phyloP scores from a whole-genome alignment of 23 tunicate genomes.

The Trididemnum miniatum region DNA sequence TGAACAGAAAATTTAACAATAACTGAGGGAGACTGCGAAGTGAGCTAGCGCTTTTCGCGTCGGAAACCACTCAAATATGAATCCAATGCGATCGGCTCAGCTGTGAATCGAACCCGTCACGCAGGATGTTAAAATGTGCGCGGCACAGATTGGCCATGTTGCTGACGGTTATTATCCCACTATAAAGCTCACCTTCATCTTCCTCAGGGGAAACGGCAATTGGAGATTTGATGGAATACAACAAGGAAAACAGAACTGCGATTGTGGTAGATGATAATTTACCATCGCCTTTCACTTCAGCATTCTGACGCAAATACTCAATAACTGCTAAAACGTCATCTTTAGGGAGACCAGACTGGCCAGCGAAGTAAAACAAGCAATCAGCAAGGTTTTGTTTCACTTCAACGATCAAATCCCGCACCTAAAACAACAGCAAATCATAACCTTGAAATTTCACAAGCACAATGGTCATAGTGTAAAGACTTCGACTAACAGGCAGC shows the following conservation, averaged over 20 bases:
- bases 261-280: constrained; percentile 43
- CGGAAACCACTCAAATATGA: too few species aligned
- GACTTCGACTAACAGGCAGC: too few species aligned
- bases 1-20: too few species aligned
- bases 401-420: constrained; percentile 68
- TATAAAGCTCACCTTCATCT: too few species aligned
- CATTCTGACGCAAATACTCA: constrained; percentile 47
- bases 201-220: constrained; percentile 18
- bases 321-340: constrained; percentile 50
- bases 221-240: constrained; percentile 68
- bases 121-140: too few species aligned
- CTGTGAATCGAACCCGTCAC: too few species aligned
- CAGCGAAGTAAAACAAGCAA: constrained; percentile 78
- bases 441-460: neutral
- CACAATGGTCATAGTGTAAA: too few species aligned
- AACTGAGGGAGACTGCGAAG: too few species aligned
- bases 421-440: constrained; percentile 29
- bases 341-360: constrained; percentile 65
- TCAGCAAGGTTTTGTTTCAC: constrained; percentile 69
- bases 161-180: too few species aligned
- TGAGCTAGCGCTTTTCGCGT: too few species aligned
- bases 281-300: constrained; percentile 52
- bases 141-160: too few species aligned
- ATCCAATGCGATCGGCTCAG: too few species aligned
- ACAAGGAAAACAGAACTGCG: constrained; percentile 58